Evolutionary conservation across 2,113 vertebrate genomes (phyloP).

Genomic region (Elanoides forficatus): DNA sequence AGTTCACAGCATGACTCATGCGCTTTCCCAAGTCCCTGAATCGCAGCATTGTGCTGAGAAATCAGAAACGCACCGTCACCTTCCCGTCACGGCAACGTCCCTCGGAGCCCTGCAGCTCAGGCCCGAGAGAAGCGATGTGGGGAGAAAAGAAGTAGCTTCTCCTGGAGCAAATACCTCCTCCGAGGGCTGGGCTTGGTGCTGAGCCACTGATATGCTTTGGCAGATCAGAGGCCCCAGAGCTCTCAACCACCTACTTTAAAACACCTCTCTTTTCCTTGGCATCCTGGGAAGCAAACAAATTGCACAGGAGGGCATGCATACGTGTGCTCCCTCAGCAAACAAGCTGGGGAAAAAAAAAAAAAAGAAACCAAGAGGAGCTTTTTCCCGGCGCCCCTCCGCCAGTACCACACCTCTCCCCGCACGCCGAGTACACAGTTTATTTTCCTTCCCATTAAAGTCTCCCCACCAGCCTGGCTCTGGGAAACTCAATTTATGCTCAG

Average conservation of each 20-base stretch:
- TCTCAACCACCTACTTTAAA: not conserved
- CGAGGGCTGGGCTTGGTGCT: fast-evolving
- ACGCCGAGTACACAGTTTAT: conserved; percentile 58
- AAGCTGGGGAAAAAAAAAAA: not conserved
- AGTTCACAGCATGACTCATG: conserved; percentile 57
- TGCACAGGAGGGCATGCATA: not conserved
- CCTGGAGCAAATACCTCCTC: not conserved
- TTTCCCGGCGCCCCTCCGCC: not conserved
- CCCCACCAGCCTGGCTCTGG: conserved; percentile 41
- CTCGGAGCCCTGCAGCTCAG: not conserved
- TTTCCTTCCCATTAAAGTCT: conserved; percentile 64
- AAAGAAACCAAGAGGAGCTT: not conserved
- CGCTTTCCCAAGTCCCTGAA: conserved; percentile 30
- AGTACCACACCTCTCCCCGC: conserved; percentile 30
- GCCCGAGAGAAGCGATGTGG: fast-evolving
- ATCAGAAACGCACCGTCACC: not conserved
- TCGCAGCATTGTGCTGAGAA: conserved; percentile 63
- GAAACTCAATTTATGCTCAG: conserved; percentile 60
- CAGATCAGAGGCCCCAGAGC: not conserved
- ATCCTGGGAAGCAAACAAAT: not conserved
- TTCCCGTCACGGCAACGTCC: not conserved
- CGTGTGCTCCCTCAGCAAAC: conserved; percentile 29
- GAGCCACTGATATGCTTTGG: not conserved
- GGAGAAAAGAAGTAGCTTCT: not conserved
- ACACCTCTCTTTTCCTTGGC: not conserved